Base-by-base conservation (phyloP, 1,140 invertebrate species). In the Sarcophaga peregrina region DNA sequence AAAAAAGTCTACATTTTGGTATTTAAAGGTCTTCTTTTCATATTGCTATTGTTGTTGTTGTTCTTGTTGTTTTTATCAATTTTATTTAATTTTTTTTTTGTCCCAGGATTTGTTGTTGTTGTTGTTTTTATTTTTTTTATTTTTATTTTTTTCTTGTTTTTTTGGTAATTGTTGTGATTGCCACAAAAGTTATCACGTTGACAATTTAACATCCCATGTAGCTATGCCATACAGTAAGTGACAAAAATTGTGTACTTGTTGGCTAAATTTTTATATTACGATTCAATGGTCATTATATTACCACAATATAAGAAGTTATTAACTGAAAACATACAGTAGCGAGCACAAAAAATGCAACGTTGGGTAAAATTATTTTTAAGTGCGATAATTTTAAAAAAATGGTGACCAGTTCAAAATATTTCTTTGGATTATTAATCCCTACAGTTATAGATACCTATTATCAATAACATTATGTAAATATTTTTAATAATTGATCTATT, bases 151-250 rank as follows among this genome's bases (percentile, higher is more conserved):
- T n/a, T n/a, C n/a, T n/a, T n/a, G n/a, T n/a, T n/a, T n/a, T 68
- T 25, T 68, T 68, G 10, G 62, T 68, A 68, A 68, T 68, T 68
- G 62, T 68, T 68, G 54, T 58, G 15, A 58, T 58, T 58, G 13
- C 54, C n/a, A 58, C 54, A 68, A 17, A 68, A 68, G 62, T 68
- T 68, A 68, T 68, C 62, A 20, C 62, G 62, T 17, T 68, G 62
- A 25, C 62, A 68, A 68, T 68, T 68, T 68, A 68, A 68, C 62
- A 68, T 68, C n/a, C 62, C 17, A 68, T 25, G 17, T 20, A 25
- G 25, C 4, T 9, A 20, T 68, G 20, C 62, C n/a, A 58, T n/a
- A 58, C 54, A 58, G 13, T 58, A 13, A 15, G 54, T n/a, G 54
- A 13, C 25, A 37, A 37, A 37, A 37, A 37, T 58, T 58, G 17